phyloP scores from a whole-genome alignment of 2,113 vertebrate species.

The Lampris megalopsis region DNA sequence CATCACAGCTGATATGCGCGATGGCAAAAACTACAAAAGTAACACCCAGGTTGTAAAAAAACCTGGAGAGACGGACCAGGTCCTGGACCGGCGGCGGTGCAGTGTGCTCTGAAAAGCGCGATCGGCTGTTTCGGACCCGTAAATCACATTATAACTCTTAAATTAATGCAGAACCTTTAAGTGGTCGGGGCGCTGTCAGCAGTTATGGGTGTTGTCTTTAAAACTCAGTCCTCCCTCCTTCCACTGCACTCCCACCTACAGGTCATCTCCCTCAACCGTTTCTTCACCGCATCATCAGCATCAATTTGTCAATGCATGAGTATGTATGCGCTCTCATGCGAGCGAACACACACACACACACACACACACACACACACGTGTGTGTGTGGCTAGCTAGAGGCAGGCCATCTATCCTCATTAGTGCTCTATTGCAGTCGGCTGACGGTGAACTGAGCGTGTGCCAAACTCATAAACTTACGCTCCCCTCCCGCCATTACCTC shows the following conservation, averaged over 20 bases:
- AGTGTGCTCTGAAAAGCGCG: neutral
- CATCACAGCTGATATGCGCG: too few species aligned
- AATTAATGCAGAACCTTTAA: slow-evolving; percentile 1
- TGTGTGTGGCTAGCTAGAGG: slow-evolving; percentile 49
- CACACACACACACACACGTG: slow-evolving; percentile 25
- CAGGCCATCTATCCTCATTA: slow-evolving; percentile 79
- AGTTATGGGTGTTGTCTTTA: slow-evolving; percentile 13
- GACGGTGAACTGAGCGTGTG: slow-evolving; percentile 73
- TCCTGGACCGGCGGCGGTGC: too few species aligned
- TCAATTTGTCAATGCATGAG: slow-evolving; percentile 56
- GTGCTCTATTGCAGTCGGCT: slow-evolving; percentile 68
- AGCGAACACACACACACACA: slow-evolving; percentile 3
- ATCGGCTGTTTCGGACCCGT: neutral
- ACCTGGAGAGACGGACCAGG: too few species aligned
- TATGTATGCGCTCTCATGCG: neutral
- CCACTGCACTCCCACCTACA: slow-evolving; percentile 23
- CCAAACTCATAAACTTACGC: slow-evolving; percentile 77
- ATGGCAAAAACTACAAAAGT: too few species aligned
- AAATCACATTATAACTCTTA: neutral
- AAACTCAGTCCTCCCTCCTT: slow-evolving; percentile 20
- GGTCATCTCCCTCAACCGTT: slow-evolving; percentile 47
- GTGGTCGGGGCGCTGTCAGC: neutral
- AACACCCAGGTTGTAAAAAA: too few species aligned
- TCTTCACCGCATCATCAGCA: slow-evolving; percentile 46
- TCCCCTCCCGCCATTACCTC: slow-evolving; percentile 78